Evolutionary conservation across 2,888 invertebrate species (phyloP).

Genomic region (Cryptocephalus moraei): DNA sequence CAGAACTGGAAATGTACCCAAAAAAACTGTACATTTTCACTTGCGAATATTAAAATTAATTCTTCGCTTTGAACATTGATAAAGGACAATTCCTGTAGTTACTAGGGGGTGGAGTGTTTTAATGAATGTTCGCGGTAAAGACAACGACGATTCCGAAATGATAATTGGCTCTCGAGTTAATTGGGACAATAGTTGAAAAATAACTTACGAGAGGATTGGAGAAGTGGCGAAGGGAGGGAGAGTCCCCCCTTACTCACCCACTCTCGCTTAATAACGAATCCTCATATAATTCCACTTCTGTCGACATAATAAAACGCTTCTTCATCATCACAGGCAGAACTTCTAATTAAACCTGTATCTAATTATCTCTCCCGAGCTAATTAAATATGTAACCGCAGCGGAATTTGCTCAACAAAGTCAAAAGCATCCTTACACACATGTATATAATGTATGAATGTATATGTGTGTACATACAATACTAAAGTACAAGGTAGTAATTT

Average conservation of each 20-base stretch:
- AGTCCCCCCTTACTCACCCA: too few relatives aligned
- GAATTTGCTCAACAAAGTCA: slow-evolving; percentile 30
- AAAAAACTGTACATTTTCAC: too few relatives aligned
- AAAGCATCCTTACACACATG: slow-evolving; percentile 26
- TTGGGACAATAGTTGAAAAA: slow-evolving; percentile 25
- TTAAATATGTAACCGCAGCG: slow-evolving; percentile 36
- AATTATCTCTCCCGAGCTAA: slow-evolving; percentile 35
- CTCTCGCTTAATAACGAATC: slow-evolving; percentile 17
- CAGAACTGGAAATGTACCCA: too few relatives aligned
- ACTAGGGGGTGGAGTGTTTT: too few relatives aligned
- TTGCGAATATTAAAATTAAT: too few relatives aligned
- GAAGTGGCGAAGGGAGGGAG: too few relatives aligned
- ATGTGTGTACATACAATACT: slow-evolving; percentile 22
- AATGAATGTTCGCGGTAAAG: slow-evolving; percentile 5
- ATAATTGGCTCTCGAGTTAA: slow-evolving; percentile 25
- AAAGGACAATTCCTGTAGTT: too few relatives aligned
- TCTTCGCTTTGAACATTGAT: too few relatives aligned
- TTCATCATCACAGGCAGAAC: slow-evolving; percentile 35
- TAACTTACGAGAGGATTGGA: slow-evolving; percentile 16
- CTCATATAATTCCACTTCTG: slow-evolving; percentile 18
- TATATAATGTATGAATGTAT: too few relatives aligned
- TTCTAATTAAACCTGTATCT: slow-evolving; percentile 39
- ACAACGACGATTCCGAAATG: slow-evolving; percentile 23
- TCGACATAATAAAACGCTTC: slow-evolving; percentile 27
- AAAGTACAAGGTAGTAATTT: slow-evolving; percentile 33